Conservation (phyloP, 2,888 invertebrate species). For the Eustalomyia histrio region DNA sequence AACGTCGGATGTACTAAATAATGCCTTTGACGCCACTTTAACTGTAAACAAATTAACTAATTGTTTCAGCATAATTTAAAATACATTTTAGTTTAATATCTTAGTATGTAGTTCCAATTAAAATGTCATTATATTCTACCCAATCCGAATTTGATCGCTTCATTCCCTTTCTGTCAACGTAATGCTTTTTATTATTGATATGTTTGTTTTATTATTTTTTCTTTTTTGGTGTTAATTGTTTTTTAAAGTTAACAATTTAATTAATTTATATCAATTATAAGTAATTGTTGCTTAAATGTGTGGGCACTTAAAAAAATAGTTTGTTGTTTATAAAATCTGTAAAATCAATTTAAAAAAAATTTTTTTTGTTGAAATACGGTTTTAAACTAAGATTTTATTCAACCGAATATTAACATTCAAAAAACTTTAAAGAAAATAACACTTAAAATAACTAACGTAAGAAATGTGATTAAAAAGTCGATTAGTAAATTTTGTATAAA, state of each 20-base stretch:
- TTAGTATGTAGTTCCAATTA: not conserved
- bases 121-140: not conserved
- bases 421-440: too few species aligned
- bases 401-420: too few species aligned
- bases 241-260: not conserved
- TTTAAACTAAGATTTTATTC: too few species aligned
- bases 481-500: too few species aligned
- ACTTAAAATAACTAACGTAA: too few species aligned
- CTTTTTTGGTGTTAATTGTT: not conserved
- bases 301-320: too few species aligned
- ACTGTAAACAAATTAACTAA: not conserved
- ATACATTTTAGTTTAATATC: not conserved
- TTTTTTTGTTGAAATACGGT: too few species aligned
- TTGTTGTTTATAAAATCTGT: too few species aligned
- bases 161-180: not conserved
- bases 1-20: too few species aligned
- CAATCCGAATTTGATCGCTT: not conserved
- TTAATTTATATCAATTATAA: not conserved
- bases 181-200: not conserved
- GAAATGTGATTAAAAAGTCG: too few species aligned
- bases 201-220: not conserved
- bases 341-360: too few species aligned
- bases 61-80: not conserved
- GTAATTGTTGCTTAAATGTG: not conserved
- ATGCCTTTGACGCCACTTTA: not conserved